These are phyloP conservation scores for Hirudinaria manillensis DNA, from an alignment of 2,888 invertebrate species.

Conservation along the genomic window DNA sequence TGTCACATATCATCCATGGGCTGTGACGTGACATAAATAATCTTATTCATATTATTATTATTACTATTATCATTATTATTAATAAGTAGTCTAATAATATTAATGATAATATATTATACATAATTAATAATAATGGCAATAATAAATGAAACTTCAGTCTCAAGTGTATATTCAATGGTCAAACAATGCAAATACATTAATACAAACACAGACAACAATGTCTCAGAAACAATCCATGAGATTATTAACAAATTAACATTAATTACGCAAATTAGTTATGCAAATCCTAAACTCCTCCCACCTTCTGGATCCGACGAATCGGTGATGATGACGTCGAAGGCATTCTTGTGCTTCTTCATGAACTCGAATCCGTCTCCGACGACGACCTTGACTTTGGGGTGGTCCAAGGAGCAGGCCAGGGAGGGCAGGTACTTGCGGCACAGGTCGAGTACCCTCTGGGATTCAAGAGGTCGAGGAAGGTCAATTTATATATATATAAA, in stretches of 20 bases:
- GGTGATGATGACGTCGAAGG: conserved; percentile 95
- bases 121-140: too few species aligned
- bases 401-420: conserved; percentile 79
- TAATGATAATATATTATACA: too few species aligned
- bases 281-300: conserved; percentile 14
- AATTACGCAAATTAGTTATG: not conserved
- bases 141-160: too few species aligned
- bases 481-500: conserved; percentile 12
- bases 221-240: not conserved
- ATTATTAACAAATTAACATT: not conserved
- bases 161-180: too few species aligned
- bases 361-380: conserved; percentile 92
- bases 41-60: too few species aligned
- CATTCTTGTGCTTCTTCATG: conserved; percentile 72
- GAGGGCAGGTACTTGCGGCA: conserved; percentile 82
- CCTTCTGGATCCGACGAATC: conserved; percentile 96
- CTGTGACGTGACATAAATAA: too few species aligned
- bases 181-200: not conserved
- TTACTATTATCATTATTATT: too few species aligned
- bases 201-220: not conserved
- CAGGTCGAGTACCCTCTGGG: conserved; percentile 72
- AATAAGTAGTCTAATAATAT: too few species aligned
- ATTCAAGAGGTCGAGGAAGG: conserved; percentile 28
- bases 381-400: conserved; percentile 76
- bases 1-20: too few species aligned